Evolutionary conservation across 1,140 invertebrate species (phyloP).

Genomic region (Matsumurasca onukii): DNA sequence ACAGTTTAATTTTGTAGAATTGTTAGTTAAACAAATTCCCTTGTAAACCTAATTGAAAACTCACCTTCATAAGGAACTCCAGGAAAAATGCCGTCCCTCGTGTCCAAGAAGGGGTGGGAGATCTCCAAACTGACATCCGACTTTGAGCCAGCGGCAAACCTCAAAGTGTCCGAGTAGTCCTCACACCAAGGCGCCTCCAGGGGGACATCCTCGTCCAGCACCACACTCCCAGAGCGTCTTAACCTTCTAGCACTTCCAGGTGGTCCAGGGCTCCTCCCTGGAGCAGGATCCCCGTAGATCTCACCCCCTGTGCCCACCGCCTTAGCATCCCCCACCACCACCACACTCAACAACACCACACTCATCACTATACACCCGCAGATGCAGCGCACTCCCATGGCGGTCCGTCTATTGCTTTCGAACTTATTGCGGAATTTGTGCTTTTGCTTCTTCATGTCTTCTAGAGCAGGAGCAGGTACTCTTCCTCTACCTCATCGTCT

Average conservation of each 20-base stretch:
- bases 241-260: background rate
- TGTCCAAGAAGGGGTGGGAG: background rate
- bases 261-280: constrained; percentile 9
- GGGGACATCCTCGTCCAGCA: background rate
- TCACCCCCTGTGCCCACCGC: constrained; percentile 9
- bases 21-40: too few species aligned
- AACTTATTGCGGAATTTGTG: constrained; percentile 17
- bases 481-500: constrained; percentile 2
- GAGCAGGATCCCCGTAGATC: constrained; percentile 16
- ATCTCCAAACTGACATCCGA: background rate
- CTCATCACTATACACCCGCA: background rate
- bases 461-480: background rate
- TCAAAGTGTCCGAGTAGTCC: constrained; percentile 2
- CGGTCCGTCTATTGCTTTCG: background rate
- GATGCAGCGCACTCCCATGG: background rate
- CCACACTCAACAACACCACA: background rate
- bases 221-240: background rate
- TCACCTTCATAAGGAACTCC: constrained; percentile 13
- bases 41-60: background rate
- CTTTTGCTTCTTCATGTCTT: background rate
- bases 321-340: constrained; percentile 3
- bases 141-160: background rate
- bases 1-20: too few species aligned
- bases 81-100: background rate
- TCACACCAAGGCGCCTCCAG: constrained; percentile 8